Base-by-base conservation (phyloP, 2,888 invertebrate genomes). In the Protula sp. region DNA sequence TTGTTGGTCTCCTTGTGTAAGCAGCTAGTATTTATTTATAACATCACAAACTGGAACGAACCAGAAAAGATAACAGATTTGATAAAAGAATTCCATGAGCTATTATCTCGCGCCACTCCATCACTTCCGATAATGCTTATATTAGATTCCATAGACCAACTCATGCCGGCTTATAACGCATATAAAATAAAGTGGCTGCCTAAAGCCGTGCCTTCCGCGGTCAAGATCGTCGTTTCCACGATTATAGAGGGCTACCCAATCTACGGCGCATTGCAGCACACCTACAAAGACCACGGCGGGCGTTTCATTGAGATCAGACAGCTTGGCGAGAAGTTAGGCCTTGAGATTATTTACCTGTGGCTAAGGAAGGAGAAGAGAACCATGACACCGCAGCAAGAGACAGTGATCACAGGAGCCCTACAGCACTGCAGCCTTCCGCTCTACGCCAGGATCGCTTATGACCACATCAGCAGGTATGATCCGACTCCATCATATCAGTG, bases 141-240 rank as follows among this genome's bases (percentile, higher is more conserved):
- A 47, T 30, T 70, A n/a, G 71, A 70, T 51, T 66, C 67, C 22
- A 38, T 71, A 4, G 71, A 71, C 58, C 71, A 71, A 58, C 61
- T 71, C 14, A 47, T 61, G 19, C 52, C 61, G 4, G 50, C 56
- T 5, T 58, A 65, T 47, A 48, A 55, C 31, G 66, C 69, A 14
- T 65, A 64, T 57, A 60, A 63, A 47, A 59, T 70, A 28, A 52
- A 55, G 24, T 59, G 59, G 59, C 9, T 59, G 19, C 59, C 59
- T 3, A 30, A 14, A 9, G 29, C 28, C 4, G 30, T 59, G 3
- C 59, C 59, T 3, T 2, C 9, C 3, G 3, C 29, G 22, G 59
- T 59, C 24, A 59, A 59, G 28, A 22, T 59, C 28, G 30, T 59
- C 19, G 29, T 58, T 3, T 59, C 59, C 48, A 56, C 47, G 3